These are phyloP conservation scores for Athalia cordata DNA, from an alignment of 2,888 invertebrate species.

Conservation along the genomic window DNA sequence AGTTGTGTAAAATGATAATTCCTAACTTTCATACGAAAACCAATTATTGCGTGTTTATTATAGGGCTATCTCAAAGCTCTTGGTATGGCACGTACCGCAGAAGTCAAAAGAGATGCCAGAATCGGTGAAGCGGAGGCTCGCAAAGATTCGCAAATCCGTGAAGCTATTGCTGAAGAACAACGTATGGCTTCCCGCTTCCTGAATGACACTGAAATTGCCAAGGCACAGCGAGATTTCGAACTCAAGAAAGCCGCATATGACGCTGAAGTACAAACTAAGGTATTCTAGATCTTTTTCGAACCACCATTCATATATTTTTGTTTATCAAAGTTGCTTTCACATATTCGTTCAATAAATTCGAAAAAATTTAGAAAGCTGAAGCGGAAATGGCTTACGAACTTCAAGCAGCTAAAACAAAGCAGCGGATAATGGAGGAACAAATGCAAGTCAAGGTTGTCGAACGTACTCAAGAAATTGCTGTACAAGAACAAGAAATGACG, in stretches of 20 bases:
- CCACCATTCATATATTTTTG: slow-evolving; percentile 25
- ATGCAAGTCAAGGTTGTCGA: slow-evolving; percentile 97
- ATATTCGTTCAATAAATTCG: not conserved
- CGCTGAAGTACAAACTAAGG: slow-evolving; percentile 96
- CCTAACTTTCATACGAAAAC: not conserved
- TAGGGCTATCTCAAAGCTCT: slow-evolving; percentile 95
- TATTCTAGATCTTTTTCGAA: slow-evolving; percentile 67
- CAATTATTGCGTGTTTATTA: slow-evolving; percentile 47
- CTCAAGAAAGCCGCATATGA: slow-evolving; percentile 98
- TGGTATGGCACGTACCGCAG: slow-evolving; percentile 95
- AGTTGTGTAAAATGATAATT: not conserved
- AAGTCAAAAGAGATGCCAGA: slow-evolving; percentile 95
- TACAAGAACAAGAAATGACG: slow-evolving; percentile 97
- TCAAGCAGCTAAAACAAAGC: slow-evolving; percentile 96
- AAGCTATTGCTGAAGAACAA: slow-evolving; percentile 97
- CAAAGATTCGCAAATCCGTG: slow-evolving; percentile 93
- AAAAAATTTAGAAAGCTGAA: slow-evolving; percentile 82
- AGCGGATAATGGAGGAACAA: slow-evolving; percentile 96
- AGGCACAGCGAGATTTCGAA: slow-evolving; percentile 97
- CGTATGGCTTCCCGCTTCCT: slow-evolving; percentile 94
- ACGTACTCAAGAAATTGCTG: slow-evolving; percentile 93
- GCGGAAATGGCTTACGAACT: slow-evolving; percentile 95
- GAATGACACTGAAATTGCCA: slow-evolving; percentile 98
- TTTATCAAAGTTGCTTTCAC: slow-evolving; percentile 21
- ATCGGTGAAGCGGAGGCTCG: slow-evolving; percentile 98